Percentiles rank a stretch among this genome's conserved stretches.
Evolutionary conservation across 92 coral and sea anemone genomes (phyloP).

Genomic region (Diadumene lineata): DNA sequence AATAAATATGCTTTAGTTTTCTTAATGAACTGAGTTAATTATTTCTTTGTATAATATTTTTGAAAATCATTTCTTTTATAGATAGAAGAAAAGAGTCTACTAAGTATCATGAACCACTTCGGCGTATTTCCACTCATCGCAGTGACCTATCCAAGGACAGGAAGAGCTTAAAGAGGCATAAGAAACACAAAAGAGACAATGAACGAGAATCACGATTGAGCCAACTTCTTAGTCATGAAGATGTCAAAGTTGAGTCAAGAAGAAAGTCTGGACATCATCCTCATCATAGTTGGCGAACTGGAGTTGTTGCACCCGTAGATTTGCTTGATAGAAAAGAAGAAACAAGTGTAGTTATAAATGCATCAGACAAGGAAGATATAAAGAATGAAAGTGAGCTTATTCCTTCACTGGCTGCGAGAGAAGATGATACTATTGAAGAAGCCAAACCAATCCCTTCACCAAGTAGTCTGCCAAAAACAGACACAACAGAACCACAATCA

Average conservation of each 20-base stretch:
- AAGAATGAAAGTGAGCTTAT: not conserved
- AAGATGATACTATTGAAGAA: slow-evolving; percentile 8
- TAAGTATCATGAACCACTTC: slow-evolving; percentile 67
- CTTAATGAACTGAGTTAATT: too few relatives aligned
- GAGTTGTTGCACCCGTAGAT: not conserved
- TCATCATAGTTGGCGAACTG: not conserved
- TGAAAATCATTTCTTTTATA: slow-evolving; percentile 4
- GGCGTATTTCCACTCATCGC: slow-evolving; percentile 44
- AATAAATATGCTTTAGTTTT: too few relatives aligned
- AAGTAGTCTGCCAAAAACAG: not conserved
- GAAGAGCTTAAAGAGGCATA: slow-evolving; percentile 35
- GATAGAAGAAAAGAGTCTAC: slow-evolving; percentile 59
- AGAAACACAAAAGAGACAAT: slow-evolving; percentile 41
- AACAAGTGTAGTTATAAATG: not conserved
- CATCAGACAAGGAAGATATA: not conserved
- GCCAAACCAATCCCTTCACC: not conserved
- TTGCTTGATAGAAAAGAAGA: not conserved
- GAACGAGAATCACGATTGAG: slow-evolving; percentile 23
- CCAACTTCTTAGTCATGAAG: slow-evolving; percentile 10
- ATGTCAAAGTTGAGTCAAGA: slow-evolving; percentile 11
- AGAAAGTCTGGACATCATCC: not conserved
- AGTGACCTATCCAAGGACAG: slow-evolving; percentile 34
- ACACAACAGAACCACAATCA: not conserved
- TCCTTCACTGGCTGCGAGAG: not conserved
- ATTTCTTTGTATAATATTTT: not conserved